Conservation (phyloP, 2,113 vertebrate species). For the Variabilichromis moorii region DNA sequence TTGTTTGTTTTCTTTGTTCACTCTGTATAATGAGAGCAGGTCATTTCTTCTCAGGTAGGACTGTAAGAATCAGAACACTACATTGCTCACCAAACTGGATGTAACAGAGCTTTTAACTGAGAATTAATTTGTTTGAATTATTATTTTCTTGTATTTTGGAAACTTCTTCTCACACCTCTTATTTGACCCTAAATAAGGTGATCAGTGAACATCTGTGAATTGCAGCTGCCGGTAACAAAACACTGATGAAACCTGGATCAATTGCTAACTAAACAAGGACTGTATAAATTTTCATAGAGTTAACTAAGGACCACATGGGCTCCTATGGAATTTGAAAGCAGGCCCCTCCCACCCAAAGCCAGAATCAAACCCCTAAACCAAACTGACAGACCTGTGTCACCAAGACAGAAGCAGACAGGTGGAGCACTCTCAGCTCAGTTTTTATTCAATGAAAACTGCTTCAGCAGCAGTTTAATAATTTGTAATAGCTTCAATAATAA, state of each 20-base stretch:
- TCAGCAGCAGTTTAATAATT: neutral
- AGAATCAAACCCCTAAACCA: fast-evolving
- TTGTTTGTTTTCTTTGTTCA: fast-evolving
- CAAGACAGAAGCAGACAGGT: neutral
- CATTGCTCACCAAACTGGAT: neutral
- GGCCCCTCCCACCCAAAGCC: fast-evolving
- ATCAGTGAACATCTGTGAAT: neutral
- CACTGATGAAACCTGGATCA: fast-evolving
- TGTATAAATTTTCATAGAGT: neutral
- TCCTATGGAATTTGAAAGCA: neutral
- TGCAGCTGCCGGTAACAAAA: neutral
- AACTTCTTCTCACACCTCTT: neutral
- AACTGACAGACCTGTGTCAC: neutral
- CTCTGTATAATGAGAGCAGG: neutral
- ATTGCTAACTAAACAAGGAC: neutral
- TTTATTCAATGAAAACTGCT: neutral
- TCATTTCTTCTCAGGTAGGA: neutral
- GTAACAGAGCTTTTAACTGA: neutral
- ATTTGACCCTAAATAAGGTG: neutral
- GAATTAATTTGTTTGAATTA: neutral
- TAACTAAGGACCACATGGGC: neutral
- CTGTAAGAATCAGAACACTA: fast-evolving
- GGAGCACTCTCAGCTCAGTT: neutral
- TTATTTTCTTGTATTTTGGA: neutral
- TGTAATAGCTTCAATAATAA: neutral